Base-by-base conservation (phyloP, 2,797 vertebrate species). In the Champsocephalus esox region DNA sequence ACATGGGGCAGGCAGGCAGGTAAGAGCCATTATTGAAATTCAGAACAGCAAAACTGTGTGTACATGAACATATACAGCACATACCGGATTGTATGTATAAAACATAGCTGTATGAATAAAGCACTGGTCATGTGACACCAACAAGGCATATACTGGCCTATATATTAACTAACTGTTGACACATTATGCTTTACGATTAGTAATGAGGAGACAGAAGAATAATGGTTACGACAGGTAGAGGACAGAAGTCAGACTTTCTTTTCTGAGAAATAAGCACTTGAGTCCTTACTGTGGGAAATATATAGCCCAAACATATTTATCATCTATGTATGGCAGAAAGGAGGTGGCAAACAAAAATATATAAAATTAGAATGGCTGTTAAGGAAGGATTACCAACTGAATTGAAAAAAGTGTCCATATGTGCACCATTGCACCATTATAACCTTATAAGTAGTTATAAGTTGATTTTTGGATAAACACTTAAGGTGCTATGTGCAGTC, bases 21-120 rank as follows among this genome's bases (percentile, higher is more conserved):
- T 52, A 64, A 9, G 34, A 48, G 45, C 63, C 9, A 19, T 75
- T 80, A 92, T 82, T 89, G 80, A 85, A 90, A 88, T 75, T 87
- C 81, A 28, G 54, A 82, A 69, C 69, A 61, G 70, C 73, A 64
- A 73, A 71, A 78, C 11, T 63, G 45, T 28, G 9, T 45, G 3
- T 52, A 62, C 63, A 70, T 59, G 43, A 54, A 63, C 32, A 62
- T 60, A 70, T 70, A 51, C 56, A 59, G 45, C 32, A 16, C 16
- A 66, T 46, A 3, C 12, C 24, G 3, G n/a, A 19, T 8, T 21
- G 38, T 54, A 73, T 71, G 17, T 38, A 19, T 46, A 60, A 54
- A 59, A 78, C 41, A 49, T 28, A 51, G 45, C 57, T 65, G 14
- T 46, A 28, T 60, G n/a, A 28, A 49, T 65, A 32, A 21, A 43